A percentile compares a stretch with the other conserved stretches of the same genome.
Evolutionary conservation across 1,140 invertebrate genomes (phyloP).

Genomic region (Samia ricini): DNA sequence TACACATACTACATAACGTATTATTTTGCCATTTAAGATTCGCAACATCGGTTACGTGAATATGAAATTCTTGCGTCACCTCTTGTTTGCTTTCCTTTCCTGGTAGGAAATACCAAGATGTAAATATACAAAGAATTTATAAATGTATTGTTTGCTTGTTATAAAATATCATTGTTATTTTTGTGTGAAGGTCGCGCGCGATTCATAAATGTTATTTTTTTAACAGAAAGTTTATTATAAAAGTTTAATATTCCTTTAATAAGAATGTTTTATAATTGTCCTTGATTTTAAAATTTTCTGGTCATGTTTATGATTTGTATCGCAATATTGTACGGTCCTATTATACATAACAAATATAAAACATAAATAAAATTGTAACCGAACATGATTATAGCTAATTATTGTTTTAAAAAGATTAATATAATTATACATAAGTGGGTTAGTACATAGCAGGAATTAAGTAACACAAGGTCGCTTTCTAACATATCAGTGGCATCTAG

Average conservation of each 20-base stretch:
- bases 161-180: not conserved
- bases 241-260: no score
- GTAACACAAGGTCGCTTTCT: constrained; percentile 33
- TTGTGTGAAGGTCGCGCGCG: no score
- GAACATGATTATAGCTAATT: no score
- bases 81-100: constrained; percentile 10
- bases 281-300: no score
- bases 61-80: not conserved
- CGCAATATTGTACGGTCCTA: no score
- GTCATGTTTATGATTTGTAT: no score
- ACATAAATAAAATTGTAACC: no score
- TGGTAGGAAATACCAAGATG: not conserved
- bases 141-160: not conserved
- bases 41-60: not conserved
- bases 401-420: not conserved
- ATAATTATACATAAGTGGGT: not conserved
- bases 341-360: no score
- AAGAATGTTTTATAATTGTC: no score
- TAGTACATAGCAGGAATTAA: constrained; percentile 9
- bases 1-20: not conserved
- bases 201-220: no score
- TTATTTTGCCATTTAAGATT: not conserved
- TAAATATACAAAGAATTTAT: not conserved
- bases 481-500: constrained; percentile 18
- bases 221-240: no score